A percentile compares a stretch with the other conserved stretches of the same genome.
Evolutionary conservation across 53 echinoderm and acorn worm species (phyloP).

Genomic region (Antedon mediterranea): DNA sequence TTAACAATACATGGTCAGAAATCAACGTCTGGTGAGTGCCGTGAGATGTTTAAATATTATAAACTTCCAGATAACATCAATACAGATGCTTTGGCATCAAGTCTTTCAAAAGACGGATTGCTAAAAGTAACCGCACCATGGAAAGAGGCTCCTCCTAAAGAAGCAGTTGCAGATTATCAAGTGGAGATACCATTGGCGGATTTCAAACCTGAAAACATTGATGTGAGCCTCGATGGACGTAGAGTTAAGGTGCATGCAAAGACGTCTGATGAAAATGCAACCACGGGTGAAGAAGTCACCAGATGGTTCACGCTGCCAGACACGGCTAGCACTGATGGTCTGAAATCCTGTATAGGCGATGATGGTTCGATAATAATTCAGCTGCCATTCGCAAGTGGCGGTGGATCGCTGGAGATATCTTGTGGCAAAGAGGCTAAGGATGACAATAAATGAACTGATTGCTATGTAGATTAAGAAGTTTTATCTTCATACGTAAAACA

Average conservation of each 20-base stretch:
- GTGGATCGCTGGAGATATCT: background rate
- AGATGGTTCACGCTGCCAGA: background rate
- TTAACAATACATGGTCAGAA: background rate
- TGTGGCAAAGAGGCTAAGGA: background rate
- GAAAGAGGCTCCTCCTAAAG: background rate
- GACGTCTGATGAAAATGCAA: background rate
- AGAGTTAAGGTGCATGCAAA: background rate
- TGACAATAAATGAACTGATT: no score
- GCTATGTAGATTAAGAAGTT: no score
- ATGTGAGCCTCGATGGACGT: background rate
- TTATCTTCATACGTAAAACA: no score
- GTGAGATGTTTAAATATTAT: background rate
- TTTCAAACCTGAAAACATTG: background rate
- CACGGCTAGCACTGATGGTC: background rate
- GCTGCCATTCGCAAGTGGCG: background rate
- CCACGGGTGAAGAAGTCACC: background rate
- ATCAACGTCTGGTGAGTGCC: background rate
- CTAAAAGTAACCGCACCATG: background rate
- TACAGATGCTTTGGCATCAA: background rate
- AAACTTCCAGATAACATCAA: background rate
- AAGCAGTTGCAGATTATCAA: background rate
- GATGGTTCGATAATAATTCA: background rate
- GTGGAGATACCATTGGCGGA: background rate
- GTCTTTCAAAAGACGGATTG: background rate
- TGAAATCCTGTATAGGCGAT: background rate